Percentiles rank a stretch among this genome's conserved stretches.
phyloP scores from a whole-genome alignment of 2,797 vertebrate genomes.

The Onychomys leucogaster region DNA sequence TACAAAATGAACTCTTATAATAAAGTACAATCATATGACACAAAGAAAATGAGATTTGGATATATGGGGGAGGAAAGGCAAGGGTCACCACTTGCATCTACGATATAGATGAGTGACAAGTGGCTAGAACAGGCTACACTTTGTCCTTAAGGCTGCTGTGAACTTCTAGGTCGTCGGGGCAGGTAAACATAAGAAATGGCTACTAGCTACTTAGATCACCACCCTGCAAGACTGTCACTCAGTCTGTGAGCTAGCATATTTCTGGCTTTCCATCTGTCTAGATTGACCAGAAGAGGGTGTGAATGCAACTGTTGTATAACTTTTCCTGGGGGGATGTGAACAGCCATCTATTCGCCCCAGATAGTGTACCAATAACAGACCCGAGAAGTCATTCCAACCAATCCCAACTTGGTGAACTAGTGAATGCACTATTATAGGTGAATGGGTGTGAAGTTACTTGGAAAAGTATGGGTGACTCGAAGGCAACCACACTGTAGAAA shows the following conservation, averaged over 20 bases:
- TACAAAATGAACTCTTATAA: slow-evolving; percentile 38
- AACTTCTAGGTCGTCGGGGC: neutral
- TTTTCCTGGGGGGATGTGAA: neutral
- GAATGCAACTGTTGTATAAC: neutral
- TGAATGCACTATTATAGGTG: neutral
- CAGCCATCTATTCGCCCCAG: neutral
- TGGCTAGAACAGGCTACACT: neutral
- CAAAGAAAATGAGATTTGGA: neutral
- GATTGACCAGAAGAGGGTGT: neutral
- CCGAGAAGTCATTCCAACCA: neutral
- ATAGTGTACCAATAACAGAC: neutral
- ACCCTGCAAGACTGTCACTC: neutral
- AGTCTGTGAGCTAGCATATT: neutral
- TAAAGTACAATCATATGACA: neutral
- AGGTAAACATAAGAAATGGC: neutral
- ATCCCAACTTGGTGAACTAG: neutral
- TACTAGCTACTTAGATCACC: neutral
- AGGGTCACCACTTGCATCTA: neutral
- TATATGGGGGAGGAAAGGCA: no score
- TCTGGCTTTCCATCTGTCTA: neutral
- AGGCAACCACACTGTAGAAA: neutral
- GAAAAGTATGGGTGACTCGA: neutral
- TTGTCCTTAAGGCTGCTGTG: neutral
- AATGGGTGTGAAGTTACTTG: neutral
- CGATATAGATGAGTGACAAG: neutral